Evolutionary conservation across 1,140 invertebrate genomes (phyloP), one percentile per base, ranked within the genome.

Genomic region (Zaprionus kolodkinae): DNA sequence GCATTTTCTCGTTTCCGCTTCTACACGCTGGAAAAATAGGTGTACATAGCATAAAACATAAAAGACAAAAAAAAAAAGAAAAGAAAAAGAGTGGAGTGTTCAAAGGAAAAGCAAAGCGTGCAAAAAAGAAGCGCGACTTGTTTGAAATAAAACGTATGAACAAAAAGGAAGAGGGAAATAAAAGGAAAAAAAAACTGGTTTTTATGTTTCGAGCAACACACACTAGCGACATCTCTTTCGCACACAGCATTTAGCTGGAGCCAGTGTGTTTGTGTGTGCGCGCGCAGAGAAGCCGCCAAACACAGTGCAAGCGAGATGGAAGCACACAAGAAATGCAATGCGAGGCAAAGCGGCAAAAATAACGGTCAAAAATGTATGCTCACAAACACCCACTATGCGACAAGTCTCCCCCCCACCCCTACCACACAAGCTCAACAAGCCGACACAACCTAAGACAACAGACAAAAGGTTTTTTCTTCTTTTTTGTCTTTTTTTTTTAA

Each of bases 61-160:
- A 76, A 35, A 35, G 10, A 35, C 6, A 35, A 35, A 10, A 10
- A 35, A 10, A 7, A 33, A 10, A 10, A 35, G 2, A 7, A 33
- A 33, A 33, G 30, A 33, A 33, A 48, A 71, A 69, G 61, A 70
- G 75, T 64, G 55, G 27, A 5, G 27, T 30, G 3, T 30, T 30
- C 40, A 62, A 57, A 55, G 69, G 57, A 78, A 79, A 72, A 74
- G 72, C 69, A 45, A 65, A 81, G 78, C 74, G 68, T 72, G 74
- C 80, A 79, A 76, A 81, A 87, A 86, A 71, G 70, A 86, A 85
- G 70, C 74, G 78, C 80, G 81, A 88, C 81, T 89, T 89, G 78
- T 89, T 89, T 76, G 70, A 88, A 88, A 78, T 76, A 72, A 65
- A 87, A 79, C 76, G 77, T 55, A 65, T 33, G 43, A 52, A 40